Evolutionary conservation across 1,140 invertebrate genomes (phyloP).

Genomic region (Drosophila parabipectinata): DNA sequence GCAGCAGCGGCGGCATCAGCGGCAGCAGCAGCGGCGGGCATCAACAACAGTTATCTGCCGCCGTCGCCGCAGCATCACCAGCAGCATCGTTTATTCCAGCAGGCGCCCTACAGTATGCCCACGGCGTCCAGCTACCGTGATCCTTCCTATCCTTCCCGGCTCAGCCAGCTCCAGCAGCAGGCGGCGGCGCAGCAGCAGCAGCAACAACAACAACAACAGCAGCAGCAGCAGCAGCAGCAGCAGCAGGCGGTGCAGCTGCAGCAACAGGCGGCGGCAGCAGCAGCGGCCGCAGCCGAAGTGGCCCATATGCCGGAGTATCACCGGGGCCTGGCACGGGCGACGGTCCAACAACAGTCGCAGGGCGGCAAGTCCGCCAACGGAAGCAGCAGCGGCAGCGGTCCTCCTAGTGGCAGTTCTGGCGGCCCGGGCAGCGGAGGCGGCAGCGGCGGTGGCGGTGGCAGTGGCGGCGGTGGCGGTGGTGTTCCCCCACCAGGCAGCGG

Average conservation of each 20-base stretch:
- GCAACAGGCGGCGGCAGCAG: not conserved
- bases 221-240: slow-evolving; percentile 4
- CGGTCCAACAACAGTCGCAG: slow-evolving; percentile 23
- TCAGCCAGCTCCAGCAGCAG: slow-evolving; percentile 63
- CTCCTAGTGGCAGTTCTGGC: slow-evolving; percentile 7
- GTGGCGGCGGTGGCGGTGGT: not conserved
- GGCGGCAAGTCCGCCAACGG: slow-evolving; percentile 6
- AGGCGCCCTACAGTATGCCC: slow-evolving; percentile 54
- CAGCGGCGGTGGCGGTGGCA: slow-evolving; percentile 18
- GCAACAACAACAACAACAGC: slow-evolving; percentile 14
- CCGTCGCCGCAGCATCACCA: slow-evolving; percentile 49
- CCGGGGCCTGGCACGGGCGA: slow-evolving; percentile 40
- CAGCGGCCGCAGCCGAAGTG: slow-evolving; percentile 5
- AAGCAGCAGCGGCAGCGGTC: not conserved
- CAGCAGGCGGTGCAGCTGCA: not conserved
- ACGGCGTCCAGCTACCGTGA: slow-evolving; percentile 74
- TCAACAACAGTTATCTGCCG: slow-evolving; percentile 69
- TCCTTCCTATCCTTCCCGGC: slow-evolving; percentile 64
- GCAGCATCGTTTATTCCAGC: slow-evolving; percentile 70
- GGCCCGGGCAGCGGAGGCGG: slow-evolving; percentile 18
- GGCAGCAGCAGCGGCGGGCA: slow-evolving; percentile 56
- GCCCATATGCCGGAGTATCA: slow-evolving; percentile 65
- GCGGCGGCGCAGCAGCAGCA: slow-evolving; percentile 12
- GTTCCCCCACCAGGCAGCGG: slow-evolving; percentile 31
- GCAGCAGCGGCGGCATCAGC: slow-evolving; percentile 40